These are phyloP conservation scores for Gymnoscelis rufifasciata DNA, from an alignment of 2,888 invertebrate species.

Conservation along the genomic window DNA sequence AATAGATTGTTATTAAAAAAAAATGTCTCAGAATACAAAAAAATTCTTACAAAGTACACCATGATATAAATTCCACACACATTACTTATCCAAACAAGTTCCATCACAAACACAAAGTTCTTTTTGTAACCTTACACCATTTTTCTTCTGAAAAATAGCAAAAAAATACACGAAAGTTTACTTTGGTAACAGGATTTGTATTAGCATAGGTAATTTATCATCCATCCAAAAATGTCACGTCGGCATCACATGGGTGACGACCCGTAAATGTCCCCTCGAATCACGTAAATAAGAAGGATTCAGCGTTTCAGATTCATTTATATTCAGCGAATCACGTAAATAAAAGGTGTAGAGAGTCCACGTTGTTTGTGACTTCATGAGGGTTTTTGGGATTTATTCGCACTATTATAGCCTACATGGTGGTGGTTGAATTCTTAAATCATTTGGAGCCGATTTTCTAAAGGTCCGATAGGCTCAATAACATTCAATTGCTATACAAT, in stretches of 20 bases:
- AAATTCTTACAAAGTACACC: too few relatives aligned
- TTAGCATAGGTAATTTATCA: slow-evolving; percentile 46
- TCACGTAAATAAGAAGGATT: slow-evolving; percentile 29
- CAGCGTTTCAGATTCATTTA: slow-evolving; percentile 2
- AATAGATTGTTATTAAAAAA: too few relatives aligned
- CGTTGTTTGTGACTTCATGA: slow-evolving; percentile 4
- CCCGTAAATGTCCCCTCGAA: slow-evolving; percentile 16
- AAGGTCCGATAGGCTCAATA: too few relatives aligned
- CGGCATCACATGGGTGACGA: slow-evolving; percentile 33
- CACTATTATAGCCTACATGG: too few relatives aligned
- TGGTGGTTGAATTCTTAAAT: too few relatives aligned
- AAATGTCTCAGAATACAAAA: too few relatives aligned
- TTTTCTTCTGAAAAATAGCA: slow-evolving; percentile 1
- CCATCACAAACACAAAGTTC: too few relatives aligned
- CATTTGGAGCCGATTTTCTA: too few relatives aligned
- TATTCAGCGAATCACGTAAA: slow-evolving; percentile 1
- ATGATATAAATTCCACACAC: too few relatives aligned
- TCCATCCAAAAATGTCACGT: slow-evolving; percentile 41
- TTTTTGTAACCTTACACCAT: background rate
- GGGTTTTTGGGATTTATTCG: background rate
- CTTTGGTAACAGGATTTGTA: slow-evolving; percentile 22
- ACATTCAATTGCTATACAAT: too few relatives aligned
- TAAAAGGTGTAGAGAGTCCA: slow-evolving; percentile 7
- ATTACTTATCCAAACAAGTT: too few relatives aligned
- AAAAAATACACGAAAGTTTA: slow-evolving; percentile 5